Evolutionary conservation across 2,113 vertebrate species (phyloP), one percentile per base, ranked within the genome.

Genomic region (Dipodomys ordii): DNA sequence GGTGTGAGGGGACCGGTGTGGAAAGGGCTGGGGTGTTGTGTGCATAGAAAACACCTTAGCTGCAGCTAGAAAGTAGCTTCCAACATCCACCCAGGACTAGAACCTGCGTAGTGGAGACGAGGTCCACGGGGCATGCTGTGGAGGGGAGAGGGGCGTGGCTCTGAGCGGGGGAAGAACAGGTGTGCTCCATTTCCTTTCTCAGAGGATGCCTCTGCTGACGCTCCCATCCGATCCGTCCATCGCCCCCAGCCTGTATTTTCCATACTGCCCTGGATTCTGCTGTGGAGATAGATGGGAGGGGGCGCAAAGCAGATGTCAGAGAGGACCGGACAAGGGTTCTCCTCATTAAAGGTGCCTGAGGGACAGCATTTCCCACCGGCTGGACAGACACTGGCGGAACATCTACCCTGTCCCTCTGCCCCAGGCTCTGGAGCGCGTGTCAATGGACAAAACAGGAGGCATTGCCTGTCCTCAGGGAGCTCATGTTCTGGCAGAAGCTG

Each of bases 311-410:
- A 9, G 25, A 4, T 57, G 6, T 39, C 27, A 30, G 11, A 2
- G 67, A 72, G 30, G 32, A 4, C 19, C 23, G 9, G 62, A 65
- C n/a, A 6, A 71, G 30, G 0, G 30, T 53, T 25, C 22, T 19
- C 22, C 6, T 46, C 62, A 0, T 30, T 10, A 65, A n/a, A 32
- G 62, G 8, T 15, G 32, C 32, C 73, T 5, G n/a, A 68, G 32
- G 6, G 10, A 23, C 6, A 25, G 1, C 1, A 18, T n/a, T 9
- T 27, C 46, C 25, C 19, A 9, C 13, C 39, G 16, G 23, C 19
- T n/a, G 4, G 4, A 20, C 30, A 44, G 30, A 10, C 10, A 22
- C 22, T 35, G 39, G 19, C 0, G 0, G 64, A 35, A 8, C 7
- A 0, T 39, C 64, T 39, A 18, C 65, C 18, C 3, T 2, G 6